Conservation (phyloP, 2,797 vertebrate genomes). For the Mus minutoides region DNA sequence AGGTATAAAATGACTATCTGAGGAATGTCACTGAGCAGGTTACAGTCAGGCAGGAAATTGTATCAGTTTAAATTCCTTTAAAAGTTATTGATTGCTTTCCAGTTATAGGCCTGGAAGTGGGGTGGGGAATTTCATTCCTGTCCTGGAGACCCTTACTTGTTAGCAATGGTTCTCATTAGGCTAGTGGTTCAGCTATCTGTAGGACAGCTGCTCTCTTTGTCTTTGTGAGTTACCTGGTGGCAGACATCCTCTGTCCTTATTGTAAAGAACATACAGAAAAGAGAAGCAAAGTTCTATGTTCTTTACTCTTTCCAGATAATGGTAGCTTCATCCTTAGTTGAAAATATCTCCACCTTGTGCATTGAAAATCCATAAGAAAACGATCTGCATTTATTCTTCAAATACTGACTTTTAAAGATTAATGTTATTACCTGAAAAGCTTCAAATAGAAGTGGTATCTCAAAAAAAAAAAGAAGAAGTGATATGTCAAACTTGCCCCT, state of each 20-base stretch:
- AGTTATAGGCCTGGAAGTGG: neutral
- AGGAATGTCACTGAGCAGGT: neutral
- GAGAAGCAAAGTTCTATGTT: neutral
- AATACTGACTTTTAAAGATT: conserved; percentile 22
- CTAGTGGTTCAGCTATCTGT: neutral
- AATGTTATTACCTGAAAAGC: neutral
- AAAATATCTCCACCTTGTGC: neutral
- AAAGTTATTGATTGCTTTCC: neutral
- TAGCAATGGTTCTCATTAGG: neutral
- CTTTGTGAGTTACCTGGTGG: neutral
- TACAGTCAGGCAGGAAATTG: neutral
- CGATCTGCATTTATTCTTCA: neutral
- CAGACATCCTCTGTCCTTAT: conserved; percentile 1
- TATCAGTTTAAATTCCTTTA: conserved; percentile 7
- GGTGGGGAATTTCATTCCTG: neutral
- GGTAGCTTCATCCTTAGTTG: conserved; percentile 17
- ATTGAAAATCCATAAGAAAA: conserved; percentile 29
- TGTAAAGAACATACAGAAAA: neutral
- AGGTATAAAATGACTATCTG: neutral
- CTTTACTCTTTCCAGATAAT: conserved; percentile 16
- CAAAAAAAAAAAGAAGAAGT: neutral
- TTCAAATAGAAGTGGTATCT: conserved; percentile 38
- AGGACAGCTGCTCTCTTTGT: neutral
- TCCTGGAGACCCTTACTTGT: neutral
- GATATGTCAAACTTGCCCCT: neutral